phyloP scores from a whole-genome alignment of 2,888 invertebrate genomes.

The Zygogramma bicolorata region DNA sequence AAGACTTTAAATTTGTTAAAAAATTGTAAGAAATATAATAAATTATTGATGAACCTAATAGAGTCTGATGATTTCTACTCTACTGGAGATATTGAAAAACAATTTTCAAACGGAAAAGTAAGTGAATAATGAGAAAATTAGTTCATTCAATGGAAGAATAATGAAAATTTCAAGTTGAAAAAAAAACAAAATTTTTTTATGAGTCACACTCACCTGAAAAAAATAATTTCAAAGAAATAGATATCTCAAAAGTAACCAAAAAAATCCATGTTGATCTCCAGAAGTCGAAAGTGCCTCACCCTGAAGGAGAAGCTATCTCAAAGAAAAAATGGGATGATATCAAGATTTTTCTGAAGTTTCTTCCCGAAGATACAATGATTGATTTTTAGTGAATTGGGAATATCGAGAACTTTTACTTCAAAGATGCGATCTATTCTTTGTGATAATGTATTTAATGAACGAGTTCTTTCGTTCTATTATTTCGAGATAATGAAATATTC shows the following conservation, averaged over 20 bases:
- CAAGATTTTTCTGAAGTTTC: too few species aligned
- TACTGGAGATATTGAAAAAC: slow-evolving; percentile 30
- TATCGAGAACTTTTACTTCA: background rate
- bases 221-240: too few species aligned
- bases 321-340: background rate
- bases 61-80: slow-evolving; percentile 26
- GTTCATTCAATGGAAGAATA: background rate
- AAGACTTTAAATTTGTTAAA: slow-evolving; percentile 40
- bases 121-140: background rate
- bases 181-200: background rate
- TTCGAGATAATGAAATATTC: background rate
- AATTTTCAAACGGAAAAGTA: slow-evolving; percentile 53
- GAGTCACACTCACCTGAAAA: background rate
- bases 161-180: background rate
- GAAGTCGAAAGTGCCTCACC: too few species aligned
- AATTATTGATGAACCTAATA: slow-evolving; percentile 28
- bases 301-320: too few species aligned
- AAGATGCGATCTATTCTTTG: background rate
- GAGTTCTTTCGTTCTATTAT: background rate
- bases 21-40: slow-evolving; percentile 30
- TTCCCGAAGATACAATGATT: background rate
- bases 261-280: background rate
- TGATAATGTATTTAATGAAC: background rate
- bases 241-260: background rate
- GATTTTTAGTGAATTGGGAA: background rate